Evolutionary conservation across 2,888 invertebrate genomes (phyloP), one percentile per base, ranked within the genome.

Genomic region (Caenorhabditis sp.): DNA sequence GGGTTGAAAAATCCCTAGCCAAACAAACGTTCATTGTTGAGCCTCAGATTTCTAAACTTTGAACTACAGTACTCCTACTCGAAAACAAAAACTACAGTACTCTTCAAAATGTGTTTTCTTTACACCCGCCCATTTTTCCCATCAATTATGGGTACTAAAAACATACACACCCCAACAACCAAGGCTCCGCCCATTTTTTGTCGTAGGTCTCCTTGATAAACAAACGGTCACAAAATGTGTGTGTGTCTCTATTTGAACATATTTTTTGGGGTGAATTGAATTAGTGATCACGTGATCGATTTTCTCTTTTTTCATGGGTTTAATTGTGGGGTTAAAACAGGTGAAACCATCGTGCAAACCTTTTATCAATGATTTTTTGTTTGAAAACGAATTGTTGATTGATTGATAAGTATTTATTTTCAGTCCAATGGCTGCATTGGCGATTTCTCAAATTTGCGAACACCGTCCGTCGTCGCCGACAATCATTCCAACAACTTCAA

Each of bases 341-440:
- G 31, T 31, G 31, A 31, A 31, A 31, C 43, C 43, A 43, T 3
- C 14, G 17, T 43, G 12, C 43, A 43, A 43, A 17, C 12, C 12
- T 36, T 43, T 43, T 43, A 31, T 31, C 31, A 31, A n/a, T 43
- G 43, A 43, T 43, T 43, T 43, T 43, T 43, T 5, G 5, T 43
- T 12, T 43, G 10, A 17, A 43, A 12, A 10, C 31, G 31, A 31
- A 31, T 6, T 10, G 31, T 31, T 31, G 5, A 6, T 31, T 10
- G 31, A 43, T 43, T 43, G 12, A 3, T 3, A 10, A 43, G 6
- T 43, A 17, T 43, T 17, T 17, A 43, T 43, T 43, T 43, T 43
- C 43, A 43, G 43, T 17, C 43, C 43, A 23, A 73, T 73, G 73
- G 73, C 73, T 57, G 73, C 73, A 58, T 73, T 73, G 73, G 73